A percentile compares a stretch with the other conserved stretches of the same genome.
Conservation (phyloP, 2,888 invertebrate species). For the Nasonia oneida region DNA sequence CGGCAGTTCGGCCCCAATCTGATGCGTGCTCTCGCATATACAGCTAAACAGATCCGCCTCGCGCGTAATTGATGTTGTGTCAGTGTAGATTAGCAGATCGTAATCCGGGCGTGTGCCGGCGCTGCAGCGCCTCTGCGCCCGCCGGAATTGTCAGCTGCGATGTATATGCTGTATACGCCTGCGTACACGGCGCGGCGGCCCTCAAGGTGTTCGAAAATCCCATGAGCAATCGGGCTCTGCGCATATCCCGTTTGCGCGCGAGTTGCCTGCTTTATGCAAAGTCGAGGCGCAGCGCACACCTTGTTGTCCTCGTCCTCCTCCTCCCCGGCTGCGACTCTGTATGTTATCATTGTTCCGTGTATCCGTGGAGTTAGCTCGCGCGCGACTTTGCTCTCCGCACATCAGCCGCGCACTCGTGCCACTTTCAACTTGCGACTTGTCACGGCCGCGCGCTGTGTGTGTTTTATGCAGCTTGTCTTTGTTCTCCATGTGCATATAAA, state of each 20-base stretch:
- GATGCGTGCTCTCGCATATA: neutral
- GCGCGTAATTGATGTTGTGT: slow-evolving; percentile 43
- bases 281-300: neutral
- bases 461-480: neutral
- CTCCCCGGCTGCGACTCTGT: too few species aligned
- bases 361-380: neutral
- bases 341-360: too few species aligned
- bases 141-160: neutral
- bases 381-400: neutral
- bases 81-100: slow-evolving; percentile 17
- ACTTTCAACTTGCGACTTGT: slow-evolving; percentile 1
- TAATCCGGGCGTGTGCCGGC: too few species aligned
- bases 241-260: neutral
- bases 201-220: slow-evolving; percentile 27
- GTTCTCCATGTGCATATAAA: neutral
- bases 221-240: slow-evolving; percentile 20
- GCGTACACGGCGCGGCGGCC: neutral
- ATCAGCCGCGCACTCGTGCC: neutral
- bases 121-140: neutral
- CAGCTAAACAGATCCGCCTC: neutral
- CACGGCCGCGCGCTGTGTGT: neutral
- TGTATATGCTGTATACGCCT: neutral
- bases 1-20: too few species aligned
- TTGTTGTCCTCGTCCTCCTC: neutral
- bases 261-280: neutral